Base-by-base conservation (phyloP, 2,888 invertebrate genomes). In the Eupithecia pulchellata region DNA sequence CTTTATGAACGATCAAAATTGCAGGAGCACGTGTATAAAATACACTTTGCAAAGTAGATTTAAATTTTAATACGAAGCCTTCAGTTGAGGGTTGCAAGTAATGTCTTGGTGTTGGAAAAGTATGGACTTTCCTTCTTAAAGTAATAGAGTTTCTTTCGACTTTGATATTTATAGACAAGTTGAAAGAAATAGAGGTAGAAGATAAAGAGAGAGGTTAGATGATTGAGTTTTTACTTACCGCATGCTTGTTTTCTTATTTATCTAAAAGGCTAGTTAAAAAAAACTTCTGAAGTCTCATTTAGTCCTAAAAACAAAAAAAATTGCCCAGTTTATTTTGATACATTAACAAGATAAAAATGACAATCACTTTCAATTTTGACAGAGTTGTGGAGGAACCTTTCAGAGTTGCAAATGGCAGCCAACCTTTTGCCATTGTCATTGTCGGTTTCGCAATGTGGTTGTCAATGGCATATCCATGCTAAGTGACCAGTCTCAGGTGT, bases 1-100 rank as follows among this genome's bases (percentile, higher is more conserved):
- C 90, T 92, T 94, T 93, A 93, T 91, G 93, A 91, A 93, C 92
- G 91, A 93, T 93, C 93, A 92, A 92, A 94, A 93, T 94, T 92
- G 93, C 90, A 92, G 87, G 90, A 91, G 91, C 92, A 92, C 92
- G 92, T 92, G 92, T 93, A 94, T 93, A 93, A 93, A 94, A 93
- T 91, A 93, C 92, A 93, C 93, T 94, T 93, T 91, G 92, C 89
- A 93, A 94, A 94, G 94, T 94, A 94, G 93, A 93, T 94, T 94
- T 94, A 94, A 94, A 94, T 93, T 94, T 94, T 94, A 94, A 93
- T 93, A 93, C 92, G 87, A 89, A 90, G 92, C 92, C 93, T 92
- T 92, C 91, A 91, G 91, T 89, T 84, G 92, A 89, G 92, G 93
- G 92, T 91, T 88, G 90, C 89, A 88, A 89, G 90, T 91, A 88